These are phyloP conservation scores for Balaeniceps rex DNA, from an alignment of 2,113 vertebrate genomes.

Conservation along the genomic window DNA sequence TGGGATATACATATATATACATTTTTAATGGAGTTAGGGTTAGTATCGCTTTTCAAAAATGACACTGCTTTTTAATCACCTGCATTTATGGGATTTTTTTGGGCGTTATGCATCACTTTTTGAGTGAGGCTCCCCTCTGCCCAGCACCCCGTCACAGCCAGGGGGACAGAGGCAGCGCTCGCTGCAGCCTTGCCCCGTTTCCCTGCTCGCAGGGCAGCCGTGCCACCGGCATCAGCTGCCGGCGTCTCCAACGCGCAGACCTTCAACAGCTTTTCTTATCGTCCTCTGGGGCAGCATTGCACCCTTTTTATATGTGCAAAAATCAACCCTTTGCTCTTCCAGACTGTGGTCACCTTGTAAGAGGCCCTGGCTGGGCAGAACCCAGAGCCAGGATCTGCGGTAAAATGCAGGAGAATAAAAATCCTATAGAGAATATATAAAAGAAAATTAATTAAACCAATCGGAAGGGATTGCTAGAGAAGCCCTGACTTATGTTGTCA, in stretches of 20 bases:
- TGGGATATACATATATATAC: accelerated
- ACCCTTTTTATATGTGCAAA: not conserved
- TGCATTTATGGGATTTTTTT: not conserved
- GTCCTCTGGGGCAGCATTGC: not conserved
- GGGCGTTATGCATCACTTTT: not conserved
- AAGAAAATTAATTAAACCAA: not conserved
- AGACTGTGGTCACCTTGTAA: not conserved
- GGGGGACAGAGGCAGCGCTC: not conserved
- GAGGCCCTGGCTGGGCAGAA: not conserved
- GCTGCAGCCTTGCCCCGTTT: not conserved
- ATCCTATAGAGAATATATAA: not conserved
- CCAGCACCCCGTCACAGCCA: not conserved
- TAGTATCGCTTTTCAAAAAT: not conserved
- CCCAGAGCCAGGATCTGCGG: not conserved
- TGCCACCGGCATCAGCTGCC: not conserved
- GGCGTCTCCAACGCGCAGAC: accelerated
- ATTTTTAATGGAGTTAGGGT: not conserved
- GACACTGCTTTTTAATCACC: not conserved
- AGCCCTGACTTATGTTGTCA: not conserved
- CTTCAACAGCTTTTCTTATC: not conserved
- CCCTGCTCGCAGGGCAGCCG: not conserved
- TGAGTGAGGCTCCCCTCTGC: not conserved
- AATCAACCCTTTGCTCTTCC: not conserved
- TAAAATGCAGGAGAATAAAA: not conserved
- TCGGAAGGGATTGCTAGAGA: not conserved